Evolutionary conservation across 1,140 invertebrate genomes (phyloP).

Genomic region (Bombus waltoni): DNA sequence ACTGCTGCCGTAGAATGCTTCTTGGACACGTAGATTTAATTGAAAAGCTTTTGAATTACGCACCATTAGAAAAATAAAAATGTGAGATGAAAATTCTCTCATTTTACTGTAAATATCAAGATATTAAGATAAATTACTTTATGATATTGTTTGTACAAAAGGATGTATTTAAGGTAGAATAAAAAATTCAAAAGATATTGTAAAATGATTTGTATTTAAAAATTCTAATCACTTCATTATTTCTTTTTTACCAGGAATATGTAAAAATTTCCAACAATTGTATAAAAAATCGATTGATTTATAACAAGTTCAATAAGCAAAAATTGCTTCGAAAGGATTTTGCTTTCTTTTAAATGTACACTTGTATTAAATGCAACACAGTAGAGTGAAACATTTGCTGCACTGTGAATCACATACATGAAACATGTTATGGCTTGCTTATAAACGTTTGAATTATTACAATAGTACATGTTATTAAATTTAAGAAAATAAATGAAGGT

Average conservation of each 20-base stretch:
- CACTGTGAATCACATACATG: neutral
- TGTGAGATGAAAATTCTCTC: neutral
- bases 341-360: conserved; percentile 17
- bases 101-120: conserved; percentile 33
- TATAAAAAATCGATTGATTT: conserved; percentile 41
- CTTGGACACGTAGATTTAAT: conserved; percentile 99
- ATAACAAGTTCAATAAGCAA: conserved; percentile 32
- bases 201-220: conserved; percentile 58
- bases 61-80: conserved; percentile 93
- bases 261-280: conserved; percentile 48
- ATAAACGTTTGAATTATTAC: conserved; percentile 4
- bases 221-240: conserved; percentile 3
- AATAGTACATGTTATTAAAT: neutral
- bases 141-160: too few species aligned
- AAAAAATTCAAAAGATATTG: conserved; percentile 43
- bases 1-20: conserved; percentile 99
- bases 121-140: neutral
- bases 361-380: conserved; percentile 45
- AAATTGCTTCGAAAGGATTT: conserved; percentile 11
- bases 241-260: conserved; percentile 33
- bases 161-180: neutral
- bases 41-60: conserved; percentile 99
- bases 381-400: conserved; percentile 24
- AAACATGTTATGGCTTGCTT: conserved; percentile 8
- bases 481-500: conserved; percentile 15